Base-by-base conservation (phyloP, 2,888 invertebrate genomes). In the Eledona agricola region DNA sequence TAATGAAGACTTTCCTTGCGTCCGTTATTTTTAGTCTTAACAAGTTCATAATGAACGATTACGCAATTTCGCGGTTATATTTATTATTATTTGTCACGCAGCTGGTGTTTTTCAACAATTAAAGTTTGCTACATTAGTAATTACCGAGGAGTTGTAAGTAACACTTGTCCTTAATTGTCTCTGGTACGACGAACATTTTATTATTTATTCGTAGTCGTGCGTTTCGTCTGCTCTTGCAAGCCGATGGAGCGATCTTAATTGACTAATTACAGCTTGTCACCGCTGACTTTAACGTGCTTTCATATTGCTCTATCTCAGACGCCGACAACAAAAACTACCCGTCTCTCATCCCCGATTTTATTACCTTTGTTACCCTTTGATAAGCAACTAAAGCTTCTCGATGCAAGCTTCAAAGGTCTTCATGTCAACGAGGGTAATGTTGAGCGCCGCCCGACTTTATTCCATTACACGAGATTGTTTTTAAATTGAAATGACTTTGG, bases 81-180 rank as follows among this genome's bases (percentile, higher is more conserved):
- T 72, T 72, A 70, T 75, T 68, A 68, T 71, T 73, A 72, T 72
- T 73, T 73, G 71, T 72, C 70, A 71, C 68, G 70, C 76, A 76
- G 76, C 75, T 76, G 76, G 66, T 73, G 72, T 75, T 76, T 74
- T 76, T 76, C 70, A 73, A 73, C 75, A 75, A 75, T 75, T 75
- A 74, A 73, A 73, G 71, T 72, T 72, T 69, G 73, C 72, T 72
- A 72, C 71, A 73, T 75, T 70, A 71, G 66, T 73, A 73, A 75
- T 75, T 75, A 74, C 69, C 62, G 67, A 69, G 63, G 66, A 71
- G 69, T 69, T 72, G 70, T 73, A 73, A 73, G 75, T 73, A 73
- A 74, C 74, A 74, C 74, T 74, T 75, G 75, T 71, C 69, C 74
- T 73, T 74, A 75, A 76, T 76, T 75, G 72, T 67, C 65, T 60